Evolutionary conservation across 2,797 vertebrate species (phyloP).

Genomic region (Decapterus maruadsi): DNA sequence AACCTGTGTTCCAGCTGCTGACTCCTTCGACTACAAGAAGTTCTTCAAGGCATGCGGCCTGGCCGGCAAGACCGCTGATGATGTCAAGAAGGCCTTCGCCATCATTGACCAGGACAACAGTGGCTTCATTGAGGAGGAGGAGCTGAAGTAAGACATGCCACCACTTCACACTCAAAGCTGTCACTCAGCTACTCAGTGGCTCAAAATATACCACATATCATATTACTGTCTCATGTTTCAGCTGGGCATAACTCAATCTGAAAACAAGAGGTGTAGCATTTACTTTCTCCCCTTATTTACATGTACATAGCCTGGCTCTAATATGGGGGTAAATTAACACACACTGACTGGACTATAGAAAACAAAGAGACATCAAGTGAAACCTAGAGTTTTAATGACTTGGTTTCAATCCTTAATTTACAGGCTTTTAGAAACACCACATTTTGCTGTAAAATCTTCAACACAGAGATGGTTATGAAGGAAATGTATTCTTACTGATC

Average conservation of each 20-base stretch:
- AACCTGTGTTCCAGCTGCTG: conserved; percentile 78
- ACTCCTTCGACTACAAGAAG: conserved; percentile 86
- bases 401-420: neutral
- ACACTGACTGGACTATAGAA: neutral
- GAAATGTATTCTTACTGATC: neutral
- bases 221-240: neutral
- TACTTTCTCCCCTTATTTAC: neutral
- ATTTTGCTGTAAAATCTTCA: neutral
- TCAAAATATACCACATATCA: conserved; percentile 16
- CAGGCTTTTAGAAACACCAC: neutral
- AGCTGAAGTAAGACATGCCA: conserved; percentile 85
- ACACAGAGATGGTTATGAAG: neutral
- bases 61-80: conserved; percentile 81
- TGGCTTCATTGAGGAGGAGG: conserved; percentile 89
- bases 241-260: neutral
- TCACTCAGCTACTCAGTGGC: neutral
- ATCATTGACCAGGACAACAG: conserved; percentile 88
- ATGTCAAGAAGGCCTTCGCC: conserved; percentile 84
- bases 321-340: neutral
- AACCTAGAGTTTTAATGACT: neutral
- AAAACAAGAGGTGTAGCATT: neutral
- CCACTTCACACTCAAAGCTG: conserved; percentile 23
- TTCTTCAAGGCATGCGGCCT: conserved; percentile 89
- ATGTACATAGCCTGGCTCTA: neutral
- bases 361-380: neutral